Evolutionary conservation across 2,113 vertebrate species (phyloP).

Genomic region (Corydoras maculifer): DNA sequence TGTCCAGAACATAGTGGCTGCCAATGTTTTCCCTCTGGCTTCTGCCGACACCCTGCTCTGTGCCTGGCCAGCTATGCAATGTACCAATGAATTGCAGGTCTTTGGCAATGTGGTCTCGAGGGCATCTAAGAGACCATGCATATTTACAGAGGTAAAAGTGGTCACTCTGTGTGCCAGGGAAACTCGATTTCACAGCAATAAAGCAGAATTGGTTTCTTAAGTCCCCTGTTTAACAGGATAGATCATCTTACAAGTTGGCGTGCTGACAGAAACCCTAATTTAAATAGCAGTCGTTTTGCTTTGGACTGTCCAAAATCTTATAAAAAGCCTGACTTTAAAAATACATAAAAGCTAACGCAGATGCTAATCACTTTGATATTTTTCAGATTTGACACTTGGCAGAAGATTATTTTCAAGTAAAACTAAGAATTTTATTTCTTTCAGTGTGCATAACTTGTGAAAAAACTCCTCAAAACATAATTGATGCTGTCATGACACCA

Average conservation of each 20-base stretch:
- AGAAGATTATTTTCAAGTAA: no score
- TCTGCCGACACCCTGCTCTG: constrained; percentile 2
- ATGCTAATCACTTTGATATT: background rate
- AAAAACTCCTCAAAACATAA: no score
- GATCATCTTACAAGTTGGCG: background rate
- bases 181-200: constrained; percentile 17
- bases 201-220: constrained; percentile 16
- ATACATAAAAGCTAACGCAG: no score
- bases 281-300: constrained; percentile 3
- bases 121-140: constrained; percentile 21
- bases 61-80: constrained; percentile 23
- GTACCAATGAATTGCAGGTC: constrained; percentile 24
- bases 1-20: constrained; percentile 26
- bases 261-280: background rate
- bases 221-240: constrained; percentile 12
- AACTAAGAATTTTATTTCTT: no score
- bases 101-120: constrained; percentile 33
- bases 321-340: background rate
- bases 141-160: constrained; percentile 26
- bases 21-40: constrained; percentile 37
- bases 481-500: no score
- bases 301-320: background rate
- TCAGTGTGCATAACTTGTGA: no score
- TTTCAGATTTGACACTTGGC: no score
- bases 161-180: constrained; percentile 9